Percentiles rank a stretch among this genome's conserved stretches.
Conservation (phyloP, 2,888 invertebrate genomes). For the Caenorhabditis doughertyi region DNA sequence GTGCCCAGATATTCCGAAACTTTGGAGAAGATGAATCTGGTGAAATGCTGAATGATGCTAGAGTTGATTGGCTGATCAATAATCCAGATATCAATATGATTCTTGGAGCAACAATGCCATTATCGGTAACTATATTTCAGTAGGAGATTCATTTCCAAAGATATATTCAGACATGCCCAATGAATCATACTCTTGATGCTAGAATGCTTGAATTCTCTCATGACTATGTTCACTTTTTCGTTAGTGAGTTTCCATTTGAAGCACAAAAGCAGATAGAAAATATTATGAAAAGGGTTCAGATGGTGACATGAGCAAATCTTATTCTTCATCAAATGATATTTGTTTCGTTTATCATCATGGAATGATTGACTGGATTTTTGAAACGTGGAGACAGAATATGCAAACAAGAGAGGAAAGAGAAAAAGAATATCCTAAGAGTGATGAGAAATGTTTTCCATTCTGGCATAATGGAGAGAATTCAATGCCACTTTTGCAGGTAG, state of each 20-base stretch:
- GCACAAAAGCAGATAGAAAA: neutral
- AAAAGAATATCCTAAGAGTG: constrained; percentile 72
- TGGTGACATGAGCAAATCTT: constrained; percentile 77
- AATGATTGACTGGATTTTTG: constrained; percentile 83
- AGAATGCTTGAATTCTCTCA: constrained; percentile 80
- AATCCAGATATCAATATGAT: constrained; percentile 69
- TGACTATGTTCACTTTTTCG: constrained; percentile 81
- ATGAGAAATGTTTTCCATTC: constrained; percentile 72
- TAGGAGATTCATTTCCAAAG: neutral
- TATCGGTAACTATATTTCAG: constrained; percentile 59
- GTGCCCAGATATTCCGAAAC: constrained; percentile 63
- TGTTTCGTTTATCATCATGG: constrained; percentile 83
- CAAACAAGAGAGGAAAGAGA: constrained; percentile 72
- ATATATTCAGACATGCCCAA: constrained; percentile 66
- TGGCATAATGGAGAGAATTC: constrained; percentile 76
- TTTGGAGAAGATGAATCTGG: constrained; percentile 72
- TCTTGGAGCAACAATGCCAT: constrained; percentile 67
- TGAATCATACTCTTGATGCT: constrained; percentile 76
- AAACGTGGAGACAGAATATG: constrained; percentile 78
- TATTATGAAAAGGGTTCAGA: too few relatives aligned
- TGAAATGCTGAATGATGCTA: constrained; percentile 75
- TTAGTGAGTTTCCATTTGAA: constrained; percentile 63
- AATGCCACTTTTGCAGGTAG: constrained; percentile 73
- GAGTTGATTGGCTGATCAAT: constrained; percentile 74
- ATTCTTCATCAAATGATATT: constrained; percentile 83